Evolutionary conservation across 2,888 invertebrate genomes (phyloP).

Genomic region (Meganola albula): DNA sequence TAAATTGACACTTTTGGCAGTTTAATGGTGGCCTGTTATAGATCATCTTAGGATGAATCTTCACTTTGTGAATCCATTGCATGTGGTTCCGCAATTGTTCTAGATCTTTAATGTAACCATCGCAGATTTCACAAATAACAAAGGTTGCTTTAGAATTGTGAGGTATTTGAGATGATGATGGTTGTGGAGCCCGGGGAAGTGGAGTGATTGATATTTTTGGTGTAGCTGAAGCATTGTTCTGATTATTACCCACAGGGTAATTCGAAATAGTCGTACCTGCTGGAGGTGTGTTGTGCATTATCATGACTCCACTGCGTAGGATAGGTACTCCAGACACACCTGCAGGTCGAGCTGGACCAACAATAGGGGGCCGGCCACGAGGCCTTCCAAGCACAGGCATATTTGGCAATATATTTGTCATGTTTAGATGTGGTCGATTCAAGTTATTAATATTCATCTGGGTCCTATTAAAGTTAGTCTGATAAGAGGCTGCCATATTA

Average conservation of each 20-base stretch:
- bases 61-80: conserved; percentile 98
- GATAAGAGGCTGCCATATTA: conserved; percentile 64
- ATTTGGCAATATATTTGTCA: conserved; percentile 44
- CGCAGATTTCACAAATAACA: conserved; percentile 98
- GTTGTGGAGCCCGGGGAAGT: conserved; percentile 83
- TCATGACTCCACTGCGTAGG: conserved; percentile 80
- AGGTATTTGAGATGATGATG: conserved; percentile 55
- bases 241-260: conserved; percentile 62
- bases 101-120: conserved; percentile 97
- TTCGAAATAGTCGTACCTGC: conserved; percentile 60
- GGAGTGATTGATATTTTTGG: conserved; percentile 96
- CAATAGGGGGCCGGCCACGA: conserved; percentile 66
- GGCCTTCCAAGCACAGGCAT: conserved; percentile 60
- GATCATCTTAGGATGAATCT: conserved; percentile 97
- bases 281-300: conserved; percentile 79
- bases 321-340: conserved; percentile 69
- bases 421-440: conserved; percentile 54
- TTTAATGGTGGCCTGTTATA: conserved; percentile 95
- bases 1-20: conserved; percentile 96
- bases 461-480: conserved; percentile 67
- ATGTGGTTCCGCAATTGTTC: conserved; percentile 97
- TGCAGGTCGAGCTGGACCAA: conserved; percentile 44
- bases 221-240: conserved; percentile 82
- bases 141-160: conserved; percentile 86
- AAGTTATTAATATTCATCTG: conserved; percentile 66